Conservation (phyloP, 1,140 invertebrate species). For the Heliothis virescens region DNA sequence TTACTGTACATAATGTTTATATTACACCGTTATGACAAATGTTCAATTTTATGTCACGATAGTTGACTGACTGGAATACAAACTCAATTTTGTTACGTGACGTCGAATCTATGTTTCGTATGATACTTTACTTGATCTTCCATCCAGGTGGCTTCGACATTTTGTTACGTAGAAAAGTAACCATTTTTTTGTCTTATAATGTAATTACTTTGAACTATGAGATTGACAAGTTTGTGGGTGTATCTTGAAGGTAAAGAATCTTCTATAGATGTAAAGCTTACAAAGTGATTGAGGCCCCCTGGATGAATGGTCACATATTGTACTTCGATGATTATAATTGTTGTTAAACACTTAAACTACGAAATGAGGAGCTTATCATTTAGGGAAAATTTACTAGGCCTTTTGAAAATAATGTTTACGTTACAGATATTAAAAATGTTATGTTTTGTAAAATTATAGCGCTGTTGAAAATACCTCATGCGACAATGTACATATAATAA, state of each 20-base stretch:
- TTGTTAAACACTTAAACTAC: constrained; percentile 67
- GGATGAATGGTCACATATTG: too few relatives aligned
- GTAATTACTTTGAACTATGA: too few relatives aligned
- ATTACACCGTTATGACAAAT: constrained; percentile 27
- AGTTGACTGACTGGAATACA: constrained; percentile 31
- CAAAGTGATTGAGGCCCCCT: too few relatives aligned
- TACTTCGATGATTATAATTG: constrained; percentile 40
- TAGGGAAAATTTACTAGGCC: constrained; percentile 75
- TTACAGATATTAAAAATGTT: constrained; percentile 68
- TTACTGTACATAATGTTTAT: constrained; percentile 45
- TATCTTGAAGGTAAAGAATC: too few relatives aligned
- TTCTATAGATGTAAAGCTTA: too few relatives aligned
- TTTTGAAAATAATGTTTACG: constrained; percentile 65
- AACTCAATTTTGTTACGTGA: constrained; percentile 49
- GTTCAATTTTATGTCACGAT: constrained; percentile 35
- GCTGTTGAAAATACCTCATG: constrained; percentile 78
- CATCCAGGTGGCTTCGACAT: too few relatives aligned
- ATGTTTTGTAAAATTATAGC: constrained; percentile 69
- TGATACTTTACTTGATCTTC: constrained; percentile 11
- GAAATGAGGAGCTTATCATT: constrained; percentile 81
- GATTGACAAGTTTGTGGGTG: too few relatives aligned
- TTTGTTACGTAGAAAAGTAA: too few relatives aligned
- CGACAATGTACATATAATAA: constrained; percentile 66
- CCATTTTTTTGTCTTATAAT: too few relatives aligned
- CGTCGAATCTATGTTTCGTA: constrained; percentile 43